Evolutionary conservation across 2,797 vertebrate species (phyloP), one percentile per base, ranked within the genome.

Genomic region (Neopelma chrysocephalum): DNA sequence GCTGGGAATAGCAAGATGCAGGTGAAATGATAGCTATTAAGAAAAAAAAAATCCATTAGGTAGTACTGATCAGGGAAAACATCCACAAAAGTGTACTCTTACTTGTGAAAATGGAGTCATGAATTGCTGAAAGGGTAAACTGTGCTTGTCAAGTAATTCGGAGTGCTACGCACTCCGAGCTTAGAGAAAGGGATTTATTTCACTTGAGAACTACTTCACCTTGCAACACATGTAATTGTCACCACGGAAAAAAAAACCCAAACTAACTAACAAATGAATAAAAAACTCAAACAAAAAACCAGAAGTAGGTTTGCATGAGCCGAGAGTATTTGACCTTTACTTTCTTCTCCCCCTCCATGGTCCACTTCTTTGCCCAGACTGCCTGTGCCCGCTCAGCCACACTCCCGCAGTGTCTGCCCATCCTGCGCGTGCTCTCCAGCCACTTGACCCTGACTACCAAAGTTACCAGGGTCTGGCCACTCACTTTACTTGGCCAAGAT

Each of bases 71-170:
- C 29, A 73, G 70, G 57, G 66, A 89, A 84, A 96, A 82, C 25
- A 51, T 61, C 70, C 71, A 25, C n/a, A 13, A 12, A 91, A 88
- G 32, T 56, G 38, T 34, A 54, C 36, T 89, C 38, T 51, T 79
- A 69, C 36, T 72, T 80, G 42, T 1, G 2, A 56, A 70, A 89
- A 60, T 53, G 45, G 57, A 84, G 29, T 18, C 0, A 0, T 22
- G 53, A 92, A 66, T 71, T 92, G 42, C 76, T 89, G 60, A 50
- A 36, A 84, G 70, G 77, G 57, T 68, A 56, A 95, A 75, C 31
- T 21, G 20, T 23, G 11, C 48, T 61, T 89, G 82, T 80, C 64
- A 71, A 66, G 61, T 54, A 51, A 91, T 71, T 90, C 60, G 36
- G 66, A 66, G 34, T 7, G 1, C 58, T 79, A 4, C 4, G 12